These are phyloP conservation scores for Nemotelus nigrinus DNA, from an alignment of 2,888 invertebrate genomes.

Conservation along the genomic window DNA sequence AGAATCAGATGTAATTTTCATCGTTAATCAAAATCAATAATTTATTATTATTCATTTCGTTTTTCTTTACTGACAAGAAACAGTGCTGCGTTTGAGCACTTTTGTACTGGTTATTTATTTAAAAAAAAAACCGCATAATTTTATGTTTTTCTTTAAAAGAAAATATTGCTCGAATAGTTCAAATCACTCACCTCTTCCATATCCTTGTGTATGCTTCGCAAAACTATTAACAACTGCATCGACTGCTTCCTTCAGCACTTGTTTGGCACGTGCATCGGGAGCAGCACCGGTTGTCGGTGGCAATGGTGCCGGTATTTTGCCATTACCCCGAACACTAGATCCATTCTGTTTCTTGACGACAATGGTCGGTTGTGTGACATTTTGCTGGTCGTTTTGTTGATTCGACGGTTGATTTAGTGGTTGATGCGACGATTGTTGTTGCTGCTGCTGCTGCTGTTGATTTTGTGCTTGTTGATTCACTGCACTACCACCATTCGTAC, in stretches of 20 bases:
- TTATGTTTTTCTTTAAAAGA: too few relatives aligned
- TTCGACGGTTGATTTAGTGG: slow-evolving; percentile 48
- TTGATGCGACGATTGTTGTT: slow-evolving; percentile 48
- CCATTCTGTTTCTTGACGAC: slow-evolving; percentile 41
- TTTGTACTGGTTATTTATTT: too few relatives aligned
- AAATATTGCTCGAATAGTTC: too few relatives aligned
- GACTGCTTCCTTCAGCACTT: slow-evolving; percentile 75
- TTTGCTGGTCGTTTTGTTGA: slow-evolving; percentile 50
- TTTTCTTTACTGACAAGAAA: too few relatives aligned
- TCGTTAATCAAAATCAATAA: too few relatives aligned
- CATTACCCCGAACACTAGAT: slow-evolving; percentile 50
- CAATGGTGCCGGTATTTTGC: slow-evolving; percentile 55
- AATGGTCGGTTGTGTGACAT: slow-evolving; percentile 39
- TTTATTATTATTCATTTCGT: too few relatives aligned
- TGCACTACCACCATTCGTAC: slow-evolving; percentile 49
- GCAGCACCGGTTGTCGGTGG: slow-evolving; percentile 56
- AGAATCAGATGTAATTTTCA: too few relatives aligned
- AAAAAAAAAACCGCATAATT: too few relatives aligned
- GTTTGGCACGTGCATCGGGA: slow-evolving; percentile 69
- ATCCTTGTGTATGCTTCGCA: slow-evolving; percentile 77
- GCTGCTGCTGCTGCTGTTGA: slow-evolving; percentile 29
- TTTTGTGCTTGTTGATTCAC: slow-evolving; percentile 47
- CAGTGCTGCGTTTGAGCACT: too few relatives aligned
- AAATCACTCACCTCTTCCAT: slow-evolving; percentile 71
- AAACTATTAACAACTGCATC: slow-evolving; percentile 79